Evolutionary conservation across 2,888 invertebrate species (phyloP).

Genomic region (Xylocampa areola): DNA sequence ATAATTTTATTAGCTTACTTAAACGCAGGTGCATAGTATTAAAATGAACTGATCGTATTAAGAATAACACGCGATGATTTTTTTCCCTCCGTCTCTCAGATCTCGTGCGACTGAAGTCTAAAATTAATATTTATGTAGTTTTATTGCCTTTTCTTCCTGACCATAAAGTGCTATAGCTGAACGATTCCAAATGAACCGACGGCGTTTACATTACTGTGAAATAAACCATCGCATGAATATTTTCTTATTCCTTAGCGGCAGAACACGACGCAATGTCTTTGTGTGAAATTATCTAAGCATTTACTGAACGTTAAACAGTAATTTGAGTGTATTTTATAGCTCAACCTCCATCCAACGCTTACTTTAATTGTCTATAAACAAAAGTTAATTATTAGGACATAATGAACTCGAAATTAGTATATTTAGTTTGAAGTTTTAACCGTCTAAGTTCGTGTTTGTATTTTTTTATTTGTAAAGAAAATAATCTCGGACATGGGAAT

Average conservation of each 20-base stretch:
- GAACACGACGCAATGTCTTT: conserved; percentile 42
- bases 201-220: conserved; percentile 64
- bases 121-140: conserved; percentile 72
- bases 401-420: conserved; percentile 39
- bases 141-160: conserved; percentile 77
- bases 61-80: conserved; percentile 61
- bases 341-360: conserved; percentile 46
- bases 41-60: conserved; percentile 51
- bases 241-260: conserved; percentile 25
- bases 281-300: conserved; percentile 52
- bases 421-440: too few relatives aligned
- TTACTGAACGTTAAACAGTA: conserved; percentile 51
- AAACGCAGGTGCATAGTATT: conserved; percentile 52
- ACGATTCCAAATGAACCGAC: conserved; percentile 65
- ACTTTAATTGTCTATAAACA: conserved; percentile 56
- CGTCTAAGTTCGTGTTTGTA: too few relatives aligned
- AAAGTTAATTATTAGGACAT: conserved; percentile 48
- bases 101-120: conserved; percentile 68
- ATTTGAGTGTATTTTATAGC: conserved; percentile 53
- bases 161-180: conserved; percentile 70
- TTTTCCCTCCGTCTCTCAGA: conserved; percentile 65
- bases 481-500: too few relatives aligned
- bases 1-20: conserved; percentile 56
- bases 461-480: conserved; percentile 20
- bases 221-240: conserved; percentile 47